Conservation (phyloP, 2,113 vertebrate species). For the Talpa occidentalis region DNA sequence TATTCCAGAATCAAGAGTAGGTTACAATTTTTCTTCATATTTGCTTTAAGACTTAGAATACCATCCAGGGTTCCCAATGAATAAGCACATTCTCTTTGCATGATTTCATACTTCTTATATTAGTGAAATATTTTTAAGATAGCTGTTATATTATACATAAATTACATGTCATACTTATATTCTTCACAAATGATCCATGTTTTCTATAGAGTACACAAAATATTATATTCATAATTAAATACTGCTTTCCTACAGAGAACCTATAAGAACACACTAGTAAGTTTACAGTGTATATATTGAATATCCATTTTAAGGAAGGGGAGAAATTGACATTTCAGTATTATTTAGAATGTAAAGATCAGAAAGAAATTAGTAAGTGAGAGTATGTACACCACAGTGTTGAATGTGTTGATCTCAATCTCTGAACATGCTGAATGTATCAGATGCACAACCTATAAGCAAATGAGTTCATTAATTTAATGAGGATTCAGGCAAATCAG, state of each 20-base stretch:
- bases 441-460: conserved; percentile 90
- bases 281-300: background rate
- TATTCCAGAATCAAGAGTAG: conserved; percentile 38
- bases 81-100: background rate
- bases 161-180: conserved; percentile 32
- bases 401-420: conserved; percentile 70
- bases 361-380: conserved; percentile 75
- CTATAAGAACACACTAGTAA: background rate
- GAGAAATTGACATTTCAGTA: background rate
- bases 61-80: background rate
- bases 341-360: background rate
- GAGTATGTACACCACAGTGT: conserved; percentile 16
- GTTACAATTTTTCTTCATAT: background rate
- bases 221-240: background rate
- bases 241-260: background rate
- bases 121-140: conserved; percentile 35
- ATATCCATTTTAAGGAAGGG: conserved; percentile 17
- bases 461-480: conserved; percentile 96
- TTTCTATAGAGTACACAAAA: conserved; percentile 49
- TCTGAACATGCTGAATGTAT: conserved; percentile 82
- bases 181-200: background rate
- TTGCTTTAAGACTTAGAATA: background rate
- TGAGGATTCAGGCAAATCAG: conserved; percentile 89
- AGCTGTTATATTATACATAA: conserved; percentile 36
- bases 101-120: background rate